phyloP scores from a whole-genome alignment of 2,888 invertebrate genomes.

The Trichogramma dendrolimi region DNA sequence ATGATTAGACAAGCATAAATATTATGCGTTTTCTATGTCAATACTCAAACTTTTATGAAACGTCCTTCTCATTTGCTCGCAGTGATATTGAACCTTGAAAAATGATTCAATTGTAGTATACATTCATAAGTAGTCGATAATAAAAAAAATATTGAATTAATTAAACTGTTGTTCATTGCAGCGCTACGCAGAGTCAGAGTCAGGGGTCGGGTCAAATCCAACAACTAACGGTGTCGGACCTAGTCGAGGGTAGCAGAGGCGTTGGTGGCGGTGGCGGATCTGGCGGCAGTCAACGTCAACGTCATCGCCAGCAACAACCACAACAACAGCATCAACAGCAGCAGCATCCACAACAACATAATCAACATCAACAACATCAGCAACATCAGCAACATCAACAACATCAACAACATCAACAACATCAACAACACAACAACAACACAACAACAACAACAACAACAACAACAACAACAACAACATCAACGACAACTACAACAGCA shows the following conservation, averaged over 20 bases:
- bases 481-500: neutral
- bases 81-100: too few relatives aligned
- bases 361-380: slow-evolving; percentile 13
- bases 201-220: slow-evolving; percentile 38
- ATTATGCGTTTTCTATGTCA: too few relatives aligned
- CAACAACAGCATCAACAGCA: slow-evolving; percentile 1
- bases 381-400: neutral
- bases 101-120: too few relatives aligned
- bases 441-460: slow-evolving; percentile 5
- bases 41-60: too few relatives aligned
- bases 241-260: slow-evolving; percentile 42
- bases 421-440: slow-evolving; percentile 10
- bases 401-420: neutral
- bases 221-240: slow-evolving; percentile 43
- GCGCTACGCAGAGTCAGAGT: slow-evolving; percentile 47
- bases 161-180: slow-evolving; percentile 31
- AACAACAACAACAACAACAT: slow-evolving; percentile 30
- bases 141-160: too few relatives aligned
- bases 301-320: slow-evolving; percentile 3
- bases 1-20: too few relatives aligned
- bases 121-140: too few relatives aligned
- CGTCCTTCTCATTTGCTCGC: too few relatives aligned
- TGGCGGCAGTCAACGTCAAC: slow-evolving; percentile 31
- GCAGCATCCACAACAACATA: neutral
- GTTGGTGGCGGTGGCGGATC: slow-evolving; percentile 24